Percentiles rank a stretch among this genome's conserved stretches.
Evolutionary conservation across 2,888 invertebrate genomes (phyloP).

Genomic region (Pandemis corylana): DNA sequence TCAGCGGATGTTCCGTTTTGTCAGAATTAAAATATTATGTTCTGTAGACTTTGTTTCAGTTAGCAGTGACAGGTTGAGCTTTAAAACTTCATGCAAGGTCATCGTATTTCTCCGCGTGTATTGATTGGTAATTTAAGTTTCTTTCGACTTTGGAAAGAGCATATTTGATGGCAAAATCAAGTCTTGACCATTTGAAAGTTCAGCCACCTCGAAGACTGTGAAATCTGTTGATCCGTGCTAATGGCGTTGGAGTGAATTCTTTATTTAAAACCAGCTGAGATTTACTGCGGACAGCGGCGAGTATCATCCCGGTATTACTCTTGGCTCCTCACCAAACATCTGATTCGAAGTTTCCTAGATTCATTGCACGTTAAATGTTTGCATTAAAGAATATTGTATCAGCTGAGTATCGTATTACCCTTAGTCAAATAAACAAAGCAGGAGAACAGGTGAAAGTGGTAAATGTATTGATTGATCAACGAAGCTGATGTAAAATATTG

Average conservation of each 20-base stretch:
- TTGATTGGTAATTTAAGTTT: background rate
- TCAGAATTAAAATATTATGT: slow-evolving; percentile 19
- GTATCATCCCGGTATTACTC: slow-evolving; percentile 58
- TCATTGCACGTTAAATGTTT: slow-evolving; percentile 41
- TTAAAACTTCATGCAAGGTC: slow-evolving; percentile 5
- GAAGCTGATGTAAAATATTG: background rate
- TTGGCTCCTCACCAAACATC: slow-evolving; percentile 70
- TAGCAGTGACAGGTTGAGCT: background rate
- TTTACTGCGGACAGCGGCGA: slow-evolving; percentile 61
- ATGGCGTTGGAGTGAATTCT: slow-evolving; percentile 47
- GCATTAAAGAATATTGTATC: slow-evolving; percentile 35
- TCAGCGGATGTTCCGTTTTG: slow-evolving; percentile 19
- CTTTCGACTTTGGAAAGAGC: background rate
- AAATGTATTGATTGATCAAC: background rate
- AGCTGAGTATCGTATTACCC: slow-evolving; percentile 28
- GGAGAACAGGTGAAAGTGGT: background rate
- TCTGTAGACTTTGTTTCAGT: background rate
- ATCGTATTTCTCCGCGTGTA: slow-evolving; percentile 1
- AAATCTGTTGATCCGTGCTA: slow-evolving; percentile 33
- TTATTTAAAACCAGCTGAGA: slow-evolving; percentile 62
- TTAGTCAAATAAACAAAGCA: slow-evolving; percentile 8
- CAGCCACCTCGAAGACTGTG: slow-evolving; percentile 24
- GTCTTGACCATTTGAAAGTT: slow-evolving; percentile 12
- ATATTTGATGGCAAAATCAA: slow-evolving; percentile 19
- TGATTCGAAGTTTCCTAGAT: slow-evolving; percentile 41